These are phyloP conservation scores for Tinamus major DNA, from an alignment of 2,797 vertebrate species.

Conservation along the genomic window DNA sequence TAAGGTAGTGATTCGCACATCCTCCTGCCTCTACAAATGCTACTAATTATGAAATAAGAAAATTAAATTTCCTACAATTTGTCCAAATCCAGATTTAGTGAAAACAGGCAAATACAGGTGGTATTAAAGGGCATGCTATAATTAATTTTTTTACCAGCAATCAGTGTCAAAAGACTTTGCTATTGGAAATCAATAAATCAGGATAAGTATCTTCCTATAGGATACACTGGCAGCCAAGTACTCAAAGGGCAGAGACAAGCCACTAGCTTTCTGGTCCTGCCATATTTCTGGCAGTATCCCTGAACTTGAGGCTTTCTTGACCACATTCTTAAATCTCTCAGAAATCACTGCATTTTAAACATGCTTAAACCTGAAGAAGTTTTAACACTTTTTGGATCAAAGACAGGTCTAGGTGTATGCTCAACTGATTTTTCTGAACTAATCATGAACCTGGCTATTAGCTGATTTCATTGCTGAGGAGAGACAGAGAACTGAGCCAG, in stretches of 20 bases:
- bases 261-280: conserved; percentile 2
- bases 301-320: neutral
- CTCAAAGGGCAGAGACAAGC: neutral
- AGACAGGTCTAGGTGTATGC: neutral
- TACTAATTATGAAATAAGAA: conserved; percentile 71
- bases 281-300: neutral
- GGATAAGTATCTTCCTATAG: neutral
- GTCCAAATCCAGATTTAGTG: neutral
- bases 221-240: neutral
- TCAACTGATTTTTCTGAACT: neutral
- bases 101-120: neutral
- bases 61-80: conserved; percentile 55
- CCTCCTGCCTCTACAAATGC: neutral
- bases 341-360: neutral
- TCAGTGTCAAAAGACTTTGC: neutral
- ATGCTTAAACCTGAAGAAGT: neutral
- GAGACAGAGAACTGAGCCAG: neutral
- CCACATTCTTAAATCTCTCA: neutral
- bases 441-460: conserved; percentile 65
- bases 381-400: neutral
- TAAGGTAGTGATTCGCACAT: neutral
- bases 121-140: neutral
- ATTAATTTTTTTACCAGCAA: neutral
- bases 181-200: neutral
- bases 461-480: neutral